Evolutionary conservation across 2,113 vertebrate genomes (phyloP), one percentile per base, ranked within the genome.

Genomic region (Canis aureus): DNA sequence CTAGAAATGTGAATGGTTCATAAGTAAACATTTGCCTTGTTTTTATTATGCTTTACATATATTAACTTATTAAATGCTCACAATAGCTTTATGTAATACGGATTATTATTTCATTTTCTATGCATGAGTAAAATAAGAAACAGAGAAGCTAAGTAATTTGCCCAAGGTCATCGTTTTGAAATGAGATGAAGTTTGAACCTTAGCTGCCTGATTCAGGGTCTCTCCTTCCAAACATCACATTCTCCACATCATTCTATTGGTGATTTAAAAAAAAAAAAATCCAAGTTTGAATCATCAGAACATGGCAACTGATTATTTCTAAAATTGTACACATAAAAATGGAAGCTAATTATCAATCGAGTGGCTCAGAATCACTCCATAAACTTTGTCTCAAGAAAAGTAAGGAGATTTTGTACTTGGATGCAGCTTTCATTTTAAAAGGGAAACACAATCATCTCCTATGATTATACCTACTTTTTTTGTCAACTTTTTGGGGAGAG

Each of bases 331-430:
- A 60, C 22, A 38, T 57, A 82, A 86, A 93, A 97, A 69, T 29
- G 62, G 38, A 60, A 97, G 32, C 38, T 87, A 57, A 66, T 89
- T 83, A 88, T 91, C 66, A 88, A 38, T 23, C 12, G 0, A 82
- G 55, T 11, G 7, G 32, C 80, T 95, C 29, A 71, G 66, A 92
- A 93, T 57, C 22, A 78, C 23, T 69, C 81, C 25, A 3, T 66
- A 73, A 92, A 76, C 32, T 94, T 96, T 91, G 13, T 76, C 15
- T 92, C 49, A 51, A 90, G 29, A 74, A 82, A 95, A 64, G 16
- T 71, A 62, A 85, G n/a, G 2, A 43, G 35, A 95, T 66, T 86
- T 88, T 60, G 1, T 82, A 67, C 16, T 69, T 85, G 6, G 11
- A 62, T 87, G 15, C 29, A 53, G 12, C 27, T 83, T 89, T 95